Percentiles rank a stretch among this genome's conserved stretches.
phyloP scores from a whole-genome alignment of 2,888 invertebrate species.

The Azorinus chamasolen region DNA sequence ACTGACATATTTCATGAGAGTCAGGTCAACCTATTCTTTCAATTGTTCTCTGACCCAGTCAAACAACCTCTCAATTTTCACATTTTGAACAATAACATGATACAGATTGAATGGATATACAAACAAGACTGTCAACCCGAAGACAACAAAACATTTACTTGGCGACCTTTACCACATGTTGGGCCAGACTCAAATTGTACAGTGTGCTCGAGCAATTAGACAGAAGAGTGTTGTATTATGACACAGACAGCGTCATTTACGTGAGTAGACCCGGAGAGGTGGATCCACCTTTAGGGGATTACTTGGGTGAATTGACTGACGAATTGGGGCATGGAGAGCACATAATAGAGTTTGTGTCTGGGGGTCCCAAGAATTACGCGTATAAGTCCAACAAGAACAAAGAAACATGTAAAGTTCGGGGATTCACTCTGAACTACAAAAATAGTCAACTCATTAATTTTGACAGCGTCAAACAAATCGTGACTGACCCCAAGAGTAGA shows the following conservation, averaged over 20 bases:
- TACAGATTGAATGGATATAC: slow-evolving; percentile 25
- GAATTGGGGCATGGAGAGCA: slow-evolving; percentile 12
- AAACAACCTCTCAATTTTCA: slow-evolving; percentile 29
- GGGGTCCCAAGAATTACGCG: slow-evolving; percentile 32
- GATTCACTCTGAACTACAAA: slow-evolving; percentile 69
- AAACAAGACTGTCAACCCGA: slow-evolving; percentile 24
- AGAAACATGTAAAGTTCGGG: slow-evolving; percentile 69
- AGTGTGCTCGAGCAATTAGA: slow-evolving; percentile 24
- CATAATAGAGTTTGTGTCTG: slow-evolving; percentile 34
- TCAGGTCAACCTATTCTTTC: slow-evolving; percentile 30
- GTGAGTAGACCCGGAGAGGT: slow-evolving; percentile 25
- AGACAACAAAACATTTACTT: slow-evolving; percentile 34
- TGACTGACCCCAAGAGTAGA: slow-evolving; percentile 2
- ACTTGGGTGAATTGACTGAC: slow-evolving; percentile 26
- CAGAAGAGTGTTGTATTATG: slow-evolving; percentile 22
- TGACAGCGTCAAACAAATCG: slow-evolving; percentile 29
- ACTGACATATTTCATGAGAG: slow-evolving; percentile 21
- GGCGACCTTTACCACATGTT: slow-evolving; percentile 36
- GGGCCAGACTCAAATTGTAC: slow-evolving; percentile 42
- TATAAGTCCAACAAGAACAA: slow-evolving; percentile 29
- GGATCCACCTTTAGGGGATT: slow-evolving; percentile 30
- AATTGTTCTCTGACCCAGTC: slow-evolving; percentile 22
- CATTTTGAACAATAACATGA: slow-evolving; percentile 17
- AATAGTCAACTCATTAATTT: slow-evolving; percentile 45
- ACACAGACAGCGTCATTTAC: slow-evolving; percentile 32